A percentile compares a stretch with the other conserved stretches of the same genome.
phyloP scores from a whole-genome alignment of 1,140 invertebrate species.

The Muscidifurax raptorellus region DNA sequence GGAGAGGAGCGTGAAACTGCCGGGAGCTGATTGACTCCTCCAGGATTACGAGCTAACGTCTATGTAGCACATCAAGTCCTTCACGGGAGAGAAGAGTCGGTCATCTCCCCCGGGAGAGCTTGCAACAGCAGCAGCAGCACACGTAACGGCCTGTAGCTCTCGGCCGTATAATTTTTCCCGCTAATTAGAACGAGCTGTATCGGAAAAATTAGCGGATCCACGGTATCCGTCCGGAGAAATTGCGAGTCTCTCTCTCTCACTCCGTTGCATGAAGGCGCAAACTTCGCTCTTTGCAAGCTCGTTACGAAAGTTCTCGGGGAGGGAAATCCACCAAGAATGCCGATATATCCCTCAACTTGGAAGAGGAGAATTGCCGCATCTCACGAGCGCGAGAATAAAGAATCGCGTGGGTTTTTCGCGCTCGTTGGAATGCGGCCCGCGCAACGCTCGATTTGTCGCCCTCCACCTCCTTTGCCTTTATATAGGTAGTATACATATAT shows the following conservation, averaged over 20 bases:
- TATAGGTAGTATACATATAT: neutral
- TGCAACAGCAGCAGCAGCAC: neutral
- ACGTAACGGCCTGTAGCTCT: neutral
- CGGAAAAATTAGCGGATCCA: neutral
- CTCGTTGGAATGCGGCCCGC: neutral
- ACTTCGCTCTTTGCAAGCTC: neutral
- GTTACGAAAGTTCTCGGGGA: neutral
- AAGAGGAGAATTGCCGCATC: neutral
- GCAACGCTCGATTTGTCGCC: neutral
- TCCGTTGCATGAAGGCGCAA: neutral
- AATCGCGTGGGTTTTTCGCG: neutral
- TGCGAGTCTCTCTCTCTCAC: neutral
- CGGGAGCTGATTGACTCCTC: neutral
- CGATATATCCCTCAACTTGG: neutral
- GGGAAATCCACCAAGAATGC: neutral
- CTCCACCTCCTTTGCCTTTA: neutral
- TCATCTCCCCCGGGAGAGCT: neutral
- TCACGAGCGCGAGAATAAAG: neutral
- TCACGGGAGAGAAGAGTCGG: neutral
- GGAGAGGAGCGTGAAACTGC: neutral
- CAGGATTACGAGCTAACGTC: neutral
- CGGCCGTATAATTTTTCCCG: neutral
- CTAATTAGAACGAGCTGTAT: conserved; percentile 1
- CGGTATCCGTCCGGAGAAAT: neutral
- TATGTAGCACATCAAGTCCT: neutral